Evolutionary conservation across 2,113 vertebrate genomes (phyloP).

Genomic region (Rousettus leschenaultii): DNA sequence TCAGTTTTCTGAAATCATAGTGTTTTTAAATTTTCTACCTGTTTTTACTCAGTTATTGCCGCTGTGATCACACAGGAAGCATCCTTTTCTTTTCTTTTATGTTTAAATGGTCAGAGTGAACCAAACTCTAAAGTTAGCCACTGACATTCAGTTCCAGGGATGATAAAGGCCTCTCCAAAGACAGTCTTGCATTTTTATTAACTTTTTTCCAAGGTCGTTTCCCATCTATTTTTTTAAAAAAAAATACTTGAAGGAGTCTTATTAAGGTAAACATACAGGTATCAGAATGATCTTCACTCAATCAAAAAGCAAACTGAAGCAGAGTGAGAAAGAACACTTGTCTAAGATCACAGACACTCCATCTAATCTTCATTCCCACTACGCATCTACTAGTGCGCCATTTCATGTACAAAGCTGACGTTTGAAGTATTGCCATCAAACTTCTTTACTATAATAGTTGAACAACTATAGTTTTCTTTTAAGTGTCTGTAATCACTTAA

Average conservation of each 20-base stretch:
- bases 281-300: not conserved
- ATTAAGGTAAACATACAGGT: not conserved
- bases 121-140: not conserved
- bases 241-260: not conserved
- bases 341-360: not conserved
- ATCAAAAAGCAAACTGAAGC: not conserved
- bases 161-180: not conserved
- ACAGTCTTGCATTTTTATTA: not conserved
- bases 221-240: not conserved
- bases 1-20: not conserved
- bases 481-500: not conserved
- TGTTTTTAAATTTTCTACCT: not conserved
- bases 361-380: not conserved
- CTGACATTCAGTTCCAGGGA: not conserved
- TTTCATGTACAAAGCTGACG: not conserved
- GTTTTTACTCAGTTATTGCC: not conserved
- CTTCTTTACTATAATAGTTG: not conserved
- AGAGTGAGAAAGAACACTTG: not conserved
- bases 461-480: not conserved
- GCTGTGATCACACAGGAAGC: not conserved
- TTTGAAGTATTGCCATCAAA: not conserved
- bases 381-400: too few species aligned
- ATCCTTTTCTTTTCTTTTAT: not conserved
- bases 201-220: not conserved
- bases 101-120: not conserved